Percentiles rank a stretch among this genome's conserved stretches.
Conservation (phyloP, 2,888 invertebrate genomes). For the Congeria kusceri region DNA sequence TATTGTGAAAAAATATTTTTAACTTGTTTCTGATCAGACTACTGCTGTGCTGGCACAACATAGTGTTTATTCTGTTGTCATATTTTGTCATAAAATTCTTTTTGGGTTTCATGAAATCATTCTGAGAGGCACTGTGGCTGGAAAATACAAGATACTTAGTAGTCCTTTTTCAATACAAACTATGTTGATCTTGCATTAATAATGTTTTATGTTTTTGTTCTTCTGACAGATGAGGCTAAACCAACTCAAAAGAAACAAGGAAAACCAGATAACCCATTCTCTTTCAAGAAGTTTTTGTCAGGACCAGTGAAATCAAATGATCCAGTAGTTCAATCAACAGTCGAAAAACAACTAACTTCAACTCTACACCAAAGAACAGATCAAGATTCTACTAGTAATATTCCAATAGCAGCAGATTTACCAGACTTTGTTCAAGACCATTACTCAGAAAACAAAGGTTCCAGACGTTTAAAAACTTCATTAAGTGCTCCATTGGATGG, state of each 20-base stretch:
- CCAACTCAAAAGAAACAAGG: conserved; percentile 68
- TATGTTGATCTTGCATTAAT: too few species aligned
- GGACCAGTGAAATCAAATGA: not conserved
- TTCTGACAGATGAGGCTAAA: conserved; percentile 33
- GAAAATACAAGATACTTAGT: too few species aligned
- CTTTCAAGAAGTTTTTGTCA: conserved; percentile 83
- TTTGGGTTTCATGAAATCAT: too few species aligned
- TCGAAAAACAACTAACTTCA: conserved; percentile 5
- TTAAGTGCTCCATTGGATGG: conserved; percentile 68
- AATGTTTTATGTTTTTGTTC: too few species aligned
- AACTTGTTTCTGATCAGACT: too few species aligned
- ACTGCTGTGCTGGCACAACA: too few species aligned
- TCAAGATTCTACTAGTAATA: not conserved
- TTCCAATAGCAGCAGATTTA: conserved; percentile 74
- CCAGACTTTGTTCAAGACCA: conserved; percentile 85
- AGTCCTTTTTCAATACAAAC: too few species aligned
- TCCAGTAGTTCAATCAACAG: not conserved
- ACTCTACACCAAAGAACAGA: not conserved
- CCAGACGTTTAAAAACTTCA: conserved; percentile 9
- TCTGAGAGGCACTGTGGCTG: too few species aligned
- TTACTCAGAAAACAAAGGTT: conserved; percentile 61
- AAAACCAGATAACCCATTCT: conserved; percentile 83
- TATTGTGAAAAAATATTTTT: too few species aligned
- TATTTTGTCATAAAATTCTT: too few species aligned
- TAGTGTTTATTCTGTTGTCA: too few species aligned